Percentiles rank a stretch among this genome's conserved stretches.
Evolutionary conservation across 1,140 invertebrate species (phyloP).

Genomic region (Ctenoplectra terminalis): DNA sequence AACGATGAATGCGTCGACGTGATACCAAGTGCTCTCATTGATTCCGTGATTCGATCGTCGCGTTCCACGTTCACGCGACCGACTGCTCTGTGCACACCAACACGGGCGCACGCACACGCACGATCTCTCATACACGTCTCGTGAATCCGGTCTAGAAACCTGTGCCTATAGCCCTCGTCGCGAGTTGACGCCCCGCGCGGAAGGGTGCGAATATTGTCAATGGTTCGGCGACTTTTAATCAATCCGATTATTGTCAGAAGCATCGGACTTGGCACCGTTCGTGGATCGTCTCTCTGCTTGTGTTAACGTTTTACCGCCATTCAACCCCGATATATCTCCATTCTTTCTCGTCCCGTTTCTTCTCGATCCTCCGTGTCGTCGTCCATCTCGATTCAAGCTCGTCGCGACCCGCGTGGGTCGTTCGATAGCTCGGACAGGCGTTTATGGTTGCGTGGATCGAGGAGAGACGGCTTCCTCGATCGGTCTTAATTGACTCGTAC

Average conservation of each 20-base stretch:
- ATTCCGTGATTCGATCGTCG: conserved; percentile 25
- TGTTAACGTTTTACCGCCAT: conserved; percentile 62
- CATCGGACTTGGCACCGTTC: conserved; percentile 66
- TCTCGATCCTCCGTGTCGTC: not conserved
- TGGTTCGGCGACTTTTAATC: conserved; percentile 72
- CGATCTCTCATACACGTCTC: too few species aligned
- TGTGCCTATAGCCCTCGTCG: not conserved
- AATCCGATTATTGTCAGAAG: conserved; percentile 72
- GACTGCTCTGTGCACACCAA: not conserved
- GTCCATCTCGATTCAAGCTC: conserved; percentile 11
- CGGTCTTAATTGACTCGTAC: conserved; percentile 70
- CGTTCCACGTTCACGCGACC: not conserved
- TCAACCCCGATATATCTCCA: conserved; percentile 9
- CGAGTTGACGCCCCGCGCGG: not conserved
- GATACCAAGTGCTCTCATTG: conserved; percentile 48
- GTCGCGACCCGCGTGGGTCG: conserved; percentile 11
- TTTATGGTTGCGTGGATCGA: conserved; percentile 27
- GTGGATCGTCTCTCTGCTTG: conserved; percentile 22
- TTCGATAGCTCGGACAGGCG: conserved; percentile 33
- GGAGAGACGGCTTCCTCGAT: conserved; percentile 62
- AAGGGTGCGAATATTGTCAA: not conserved
- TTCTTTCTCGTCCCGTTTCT: conserved; percentile 11
- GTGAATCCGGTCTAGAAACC: conserved; percentile 3
- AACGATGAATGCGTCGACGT: conserved; percentile 47
- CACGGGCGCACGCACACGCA: not conserved